Conservation (phyloP, 2,797 vertebrate genomes). For the Hoplostethus atlanticus region DNA sequence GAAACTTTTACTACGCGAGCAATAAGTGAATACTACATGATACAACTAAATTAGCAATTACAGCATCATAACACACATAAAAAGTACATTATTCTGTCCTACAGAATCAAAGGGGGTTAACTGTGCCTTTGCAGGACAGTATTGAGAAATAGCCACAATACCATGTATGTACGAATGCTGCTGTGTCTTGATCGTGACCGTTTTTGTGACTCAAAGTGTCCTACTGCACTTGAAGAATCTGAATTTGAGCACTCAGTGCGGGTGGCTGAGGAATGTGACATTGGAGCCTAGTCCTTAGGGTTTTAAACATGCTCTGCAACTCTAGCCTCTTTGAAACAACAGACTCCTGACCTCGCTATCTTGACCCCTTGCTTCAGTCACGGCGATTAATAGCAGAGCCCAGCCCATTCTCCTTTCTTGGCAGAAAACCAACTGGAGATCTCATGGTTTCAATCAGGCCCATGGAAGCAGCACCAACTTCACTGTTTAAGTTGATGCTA, state of each 20-base stretch:
- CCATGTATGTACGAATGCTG: not conserved
- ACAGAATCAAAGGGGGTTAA: no score
- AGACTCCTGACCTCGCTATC: conserved; percentile 71
- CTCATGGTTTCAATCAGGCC: conserved; percentile 75
- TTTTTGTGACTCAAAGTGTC: conserved; percentile 43
- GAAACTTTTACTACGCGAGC: no score
- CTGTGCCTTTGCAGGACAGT: not conserved
- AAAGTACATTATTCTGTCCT: no score
- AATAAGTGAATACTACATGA: no score
- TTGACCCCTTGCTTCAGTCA: conserved; percentile 69
- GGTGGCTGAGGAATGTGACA: conserved; percentile 71
- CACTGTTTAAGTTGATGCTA: conserved; percentile 25
- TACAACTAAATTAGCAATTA: no score
- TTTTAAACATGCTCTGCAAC: conserved; percentile 76
- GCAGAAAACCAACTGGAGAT: conserved; percentile 54
- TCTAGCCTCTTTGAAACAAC: conserved; percentile 79
- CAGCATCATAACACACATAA: no score
- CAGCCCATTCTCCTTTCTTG: conserved; percentile 57
- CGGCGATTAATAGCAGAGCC: conserved; percentile 72
- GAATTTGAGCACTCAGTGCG: conserved; percentile 42
- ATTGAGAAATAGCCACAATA: conserved; percentile 1
- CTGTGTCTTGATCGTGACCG: not conserved
- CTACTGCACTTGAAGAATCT: conserved; percentile 25
- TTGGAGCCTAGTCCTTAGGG: conserved; percentile 59
- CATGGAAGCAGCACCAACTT: conserved; percentile 45